These are phyloP conservation scores for Mechanitis messenoides DNA, from an alignment of 2,888 invertebrate genomes.

Conservation along the genomic window DNA sequence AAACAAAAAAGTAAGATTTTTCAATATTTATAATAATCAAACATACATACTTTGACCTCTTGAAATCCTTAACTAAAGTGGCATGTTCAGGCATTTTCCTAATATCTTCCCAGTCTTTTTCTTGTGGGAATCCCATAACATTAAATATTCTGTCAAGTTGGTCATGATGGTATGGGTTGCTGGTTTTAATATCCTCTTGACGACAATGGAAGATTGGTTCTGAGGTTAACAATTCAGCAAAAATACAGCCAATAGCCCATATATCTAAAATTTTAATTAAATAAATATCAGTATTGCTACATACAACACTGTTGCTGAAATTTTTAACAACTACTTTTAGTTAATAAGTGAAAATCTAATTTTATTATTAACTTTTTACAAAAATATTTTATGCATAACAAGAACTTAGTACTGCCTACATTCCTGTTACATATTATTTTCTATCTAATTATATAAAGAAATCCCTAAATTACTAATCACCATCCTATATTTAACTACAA, in stretches of 20 bases:
- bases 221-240: conserved; percentile 98
- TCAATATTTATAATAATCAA: not conserved
- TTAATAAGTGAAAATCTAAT: too few species aligned
- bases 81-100: conserved; percentile 99
- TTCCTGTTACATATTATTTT: too few species aligned
- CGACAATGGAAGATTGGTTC: conserved; percentile 99
- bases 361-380: too few species aligned
- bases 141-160: conserved; percentile 98
- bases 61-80: conserved; percentile 96
- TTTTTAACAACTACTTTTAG: too few species aligned
- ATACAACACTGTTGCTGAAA: too few species aligned
- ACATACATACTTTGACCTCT: conserved; percentile 88
- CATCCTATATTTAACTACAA: too few species aligned
- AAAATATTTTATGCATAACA: too few species aligned
- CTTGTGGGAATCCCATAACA: conserved; percentile 98
- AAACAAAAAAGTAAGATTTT: too few species aligned
- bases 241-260: conserved; percentile 99
- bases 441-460: too few species aligned
- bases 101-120: conserved; percentile 99
- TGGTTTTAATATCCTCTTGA: conserved; percentile 99
- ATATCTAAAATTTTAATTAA: conserved; percentile 81
- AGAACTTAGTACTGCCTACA: too few species aligned
- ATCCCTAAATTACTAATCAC: too few species aligned
- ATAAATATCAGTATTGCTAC: too few species aligned
- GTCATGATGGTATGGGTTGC: conserved; percentile 99